Conservation (phyloP, 2,113 vertebrate species). For the Sus scrofa region DNA sequence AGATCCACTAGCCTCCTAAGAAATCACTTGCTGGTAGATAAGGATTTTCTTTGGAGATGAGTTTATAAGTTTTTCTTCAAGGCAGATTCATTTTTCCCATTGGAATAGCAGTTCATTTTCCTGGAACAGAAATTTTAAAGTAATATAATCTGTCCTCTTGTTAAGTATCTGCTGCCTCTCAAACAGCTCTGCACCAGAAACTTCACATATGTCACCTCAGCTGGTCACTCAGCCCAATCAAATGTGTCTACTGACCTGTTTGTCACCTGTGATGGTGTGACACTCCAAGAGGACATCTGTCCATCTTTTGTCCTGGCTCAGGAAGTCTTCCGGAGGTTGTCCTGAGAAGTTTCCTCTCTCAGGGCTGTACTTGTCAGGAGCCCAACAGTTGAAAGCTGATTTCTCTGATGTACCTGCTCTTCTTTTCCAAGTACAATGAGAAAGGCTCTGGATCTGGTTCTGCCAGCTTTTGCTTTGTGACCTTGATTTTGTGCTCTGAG, state of each 20-base stretch:
- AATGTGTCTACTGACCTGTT: neutral
- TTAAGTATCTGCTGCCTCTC: neutral
- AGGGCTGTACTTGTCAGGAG: neutral
- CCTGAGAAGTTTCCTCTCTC: neutral
- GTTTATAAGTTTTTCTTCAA: neutral
- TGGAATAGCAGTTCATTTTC: constrained; percentile 17
- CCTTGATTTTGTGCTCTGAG: neutral
- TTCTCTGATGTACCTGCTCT: neutral
- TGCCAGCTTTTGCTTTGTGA: neutral
- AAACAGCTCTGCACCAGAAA: neutral
- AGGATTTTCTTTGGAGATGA: constrained; percentile 43
- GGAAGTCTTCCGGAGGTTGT: neutral
- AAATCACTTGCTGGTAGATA: neutral
- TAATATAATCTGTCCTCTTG: neutral
- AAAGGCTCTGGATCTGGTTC: neutral
- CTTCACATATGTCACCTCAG: neutral
- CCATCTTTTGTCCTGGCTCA: neutral
- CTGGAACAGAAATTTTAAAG: neutral
- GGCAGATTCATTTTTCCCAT: neutral
- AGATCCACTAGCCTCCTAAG: neutral
- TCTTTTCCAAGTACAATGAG: neutral
- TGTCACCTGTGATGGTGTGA: neutral
- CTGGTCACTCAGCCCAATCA: neutral
- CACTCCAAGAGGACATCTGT: neutral
- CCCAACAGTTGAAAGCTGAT: neutral